Evolutionary conservation across 2,888 invertebrate species (phyloP).

Genomic region (Melinaea marsaeus): DNA sequence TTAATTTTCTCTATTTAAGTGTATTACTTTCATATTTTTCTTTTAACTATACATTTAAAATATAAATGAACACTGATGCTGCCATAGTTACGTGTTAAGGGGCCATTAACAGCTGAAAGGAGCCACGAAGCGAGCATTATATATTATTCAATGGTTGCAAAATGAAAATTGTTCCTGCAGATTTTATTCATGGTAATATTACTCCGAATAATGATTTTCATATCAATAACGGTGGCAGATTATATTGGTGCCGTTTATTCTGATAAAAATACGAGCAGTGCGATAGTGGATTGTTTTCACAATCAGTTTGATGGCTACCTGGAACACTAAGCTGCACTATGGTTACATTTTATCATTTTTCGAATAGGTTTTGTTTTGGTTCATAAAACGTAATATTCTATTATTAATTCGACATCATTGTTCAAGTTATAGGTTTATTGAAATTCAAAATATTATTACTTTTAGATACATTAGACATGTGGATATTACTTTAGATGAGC

Average conservation of each 20-base stretch:
- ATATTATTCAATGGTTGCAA: slow-evolving; percentile 41
- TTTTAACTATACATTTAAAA: slow-evolving; percentile 14
- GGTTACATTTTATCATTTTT: not conserved
- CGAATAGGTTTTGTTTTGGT: not conserved
- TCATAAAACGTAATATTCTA: too few relatives aligned
- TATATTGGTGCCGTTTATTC: slow-evolving; percentile 30
- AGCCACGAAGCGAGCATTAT: slow-evolving; percentile 39
- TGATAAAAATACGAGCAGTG: slow-evolving; percentile 24
- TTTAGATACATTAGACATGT: too few relatives aligned
- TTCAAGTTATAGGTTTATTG: too few relatives aligned
- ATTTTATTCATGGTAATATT: slow-evolving; percentile 40
- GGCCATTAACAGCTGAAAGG: slow-evolving; percentile 37
- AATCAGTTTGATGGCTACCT: slow-evolving; percentile 11
- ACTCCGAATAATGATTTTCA: slow-evolving; percentile 37
- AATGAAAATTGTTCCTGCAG: slow-evolving; percentile 40
- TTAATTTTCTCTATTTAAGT: not conserved
- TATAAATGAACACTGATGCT: slow-evolving; percentile 22
- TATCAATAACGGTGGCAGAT: slow-evolving; percentile 33
- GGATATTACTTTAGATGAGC: too few relatives aligned
- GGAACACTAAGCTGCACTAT: not conserved
- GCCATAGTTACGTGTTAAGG: slow-evolving; percentile 35
- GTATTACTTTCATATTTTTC: not conserved
- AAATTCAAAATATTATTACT: too few relatives aligned
- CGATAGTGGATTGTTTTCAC: slow-evolving; percentile 22
- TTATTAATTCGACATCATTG: too few relatives aligned